Percentiles rank a stretch among this genome's conserved stretches.
Conservation (phyloP, 2,797 vertebrate genomes). For the Tolypeutes matacus region DNA sequence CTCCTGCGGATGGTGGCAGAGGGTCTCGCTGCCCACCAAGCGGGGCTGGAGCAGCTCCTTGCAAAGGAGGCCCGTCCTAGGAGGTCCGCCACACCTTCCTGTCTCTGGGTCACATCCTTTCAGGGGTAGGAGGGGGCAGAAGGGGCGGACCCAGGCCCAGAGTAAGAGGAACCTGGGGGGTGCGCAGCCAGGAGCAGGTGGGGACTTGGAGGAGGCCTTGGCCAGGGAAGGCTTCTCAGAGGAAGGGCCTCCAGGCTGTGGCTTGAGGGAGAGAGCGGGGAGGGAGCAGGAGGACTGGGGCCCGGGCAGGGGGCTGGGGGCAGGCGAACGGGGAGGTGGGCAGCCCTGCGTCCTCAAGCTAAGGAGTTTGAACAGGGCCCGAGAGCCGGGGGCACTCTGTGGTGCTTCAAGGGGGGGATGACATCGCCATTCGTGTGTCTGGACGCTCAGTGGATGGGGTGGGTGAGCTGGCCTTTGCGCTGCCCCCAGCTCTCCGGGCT, state of each 20-base stretch:
- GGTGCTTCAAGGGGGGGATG: background rate
- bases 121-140: too few relatives aligned
- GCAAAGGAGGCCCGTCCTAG: background rate
- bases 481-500: background rate
- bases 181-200: background rate
- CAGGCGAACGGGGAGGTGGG: too few relatives aligned
- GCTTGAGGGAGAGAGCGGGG: background rate
- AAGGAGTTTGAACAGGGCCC: too few relatives aligned
- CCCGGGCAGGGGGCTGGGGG: too few relatives aligned
- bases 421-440: too few relatives aligned
- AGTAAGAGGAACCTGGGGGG: background rate
- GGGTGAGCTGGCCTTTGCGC: background rate
- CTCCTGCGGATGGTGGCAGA: background rate
- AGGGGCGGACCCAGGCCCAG: too few relatives aligned
- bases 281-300: too few relatives aligned
- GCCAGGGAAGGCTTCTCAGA: background rate
- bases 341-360: background rate
- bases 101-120: too few relatives aligned
- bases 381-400: fast-evolving
- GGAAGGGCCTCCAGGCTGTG: background rate
- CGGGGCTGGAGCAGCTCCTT: background rate
- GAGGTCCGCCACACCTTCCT: too few relatives aligned
- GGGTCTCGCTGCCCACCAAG: background rate
- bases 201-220: background rate
- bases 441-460: background rate